Base-by-base conservation (phyloP, 2,888 invertebrate species). In the Ennomos quercinarius region DNA sequence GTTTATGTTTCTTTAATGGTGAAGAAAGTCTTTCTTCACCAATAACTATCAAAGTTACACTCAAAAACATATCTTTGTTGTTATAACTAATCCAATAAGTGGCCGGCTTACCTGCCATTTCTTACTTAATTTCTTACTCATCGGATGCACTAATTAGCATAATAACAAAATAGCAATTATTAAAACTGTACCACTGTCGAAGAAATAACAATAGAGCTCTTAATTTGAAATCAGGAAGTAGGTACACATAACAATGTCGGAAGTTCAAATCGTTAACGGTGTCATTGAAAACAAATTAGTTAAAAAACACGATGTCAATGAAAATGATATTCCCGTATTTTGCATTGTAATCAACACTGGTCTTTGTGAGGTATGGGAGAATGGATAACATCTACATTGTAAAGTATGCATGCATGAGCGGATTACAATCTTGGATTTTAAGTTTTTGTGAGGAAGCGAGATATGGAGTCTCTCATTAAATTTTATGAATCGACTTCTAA, bases 341-440 rank as follows among this genome's bases (percentile, higher is more conserved):
- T 10, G 39, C 51, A 69, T 67, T 67, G 65, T 67, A 55, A 65
- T 57, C 57, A 55, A 57, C 55, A 42, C 52, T 37, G 3, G 35
- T 54, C 46, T 47, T 59, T 57, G 57, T 44, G 61, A 58, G 61
- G 57, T 62, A 61, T 67, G 69, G 42, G 69, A 67, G 67, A 36
- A 36, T 6, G 11, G 69, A 67, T 67, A 63, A 3, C 41, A 67
- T 65, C 69, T 51, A 57, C 58, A 48, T 60, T 57, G 47, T 46
- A 42, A 42, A 35, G 60, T 50, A 66, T 60, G 65, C 66, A 61
- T 64, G 64, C 61, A 61, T 68, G 53, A 49, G 38, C 56, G 64
- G 65, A 69, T 69, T 36, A 47, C 2, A 8, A 69, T 65, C 67
- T 47, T 47, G 53, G 12, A 57, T 60, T 54, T 52, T 57, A 54